phyloP scores from a whole-genome alignment of 2,888 invertebrate species.

The Bellardia bayeri region DNA sequence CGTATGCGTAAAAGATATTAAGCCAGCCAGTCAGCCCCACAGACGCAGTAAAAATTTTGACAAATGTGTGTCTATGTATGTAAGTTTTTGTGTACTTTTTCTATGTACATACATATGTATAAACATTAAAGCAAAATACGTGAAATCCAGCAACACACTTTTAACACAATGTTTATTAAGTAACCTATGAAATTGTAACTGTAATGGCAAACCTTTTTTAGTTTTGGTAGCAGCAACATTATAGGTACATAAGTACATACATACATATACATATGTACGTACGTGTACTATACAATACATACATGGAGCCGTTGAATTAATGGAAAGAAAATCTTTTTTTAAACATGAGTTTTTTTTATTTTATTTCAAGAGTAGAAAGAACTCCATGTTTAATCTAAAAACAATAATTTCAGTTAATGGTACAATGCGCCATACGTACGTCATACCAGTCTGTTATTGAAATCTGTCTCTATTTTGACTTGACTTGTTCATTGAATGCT shows the following conservation, averaged over 20 bases:
- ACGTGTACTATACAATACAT: background rate
- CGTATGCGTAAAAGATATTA: conserved; percentile 69
- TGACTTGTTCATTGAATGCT: conserved; percentile 48
- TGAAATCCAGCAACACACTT: conserved; percentile 44
- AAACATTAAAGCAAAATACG: conserved; percentile 5
- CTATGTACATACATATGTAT: background rate
- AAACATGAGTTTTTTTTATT: background rate
- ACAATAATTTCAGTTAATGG: background rate
- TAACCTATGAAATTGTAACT: conserved; percentile 61
- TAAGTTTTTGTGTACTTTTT: background rate
- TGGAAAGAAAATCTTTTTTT: background rate
- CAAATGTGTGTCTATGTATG: background rate
- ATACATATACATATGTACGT: background rate
- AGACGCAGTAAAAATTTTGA: conserved; percentile 28
- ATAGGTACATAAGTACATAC: conserved; percentile 7
- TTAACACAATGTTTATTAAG: conserved; percentile 38
- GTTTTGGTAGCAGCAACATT: background rate
- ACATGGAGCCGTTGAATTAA: background rate
- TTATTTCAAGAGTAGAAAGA: conserved; percentile 37
- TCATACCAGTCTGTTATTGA: conserved; percentile 27
- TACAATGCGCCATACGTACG: conserved; percentile 36
- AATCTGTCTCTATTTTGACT: conserved; percentile 42
- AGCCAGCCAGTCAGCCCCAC: conserved; percentile 36
- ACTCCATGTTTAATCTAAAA: background rate
- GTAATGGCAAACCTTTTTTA: conserved; percentile 49